phyloP scores from a whole-genome alignment of 2,113 vertebrate genomes.

The Macheiramphus alcinus region DNA sequence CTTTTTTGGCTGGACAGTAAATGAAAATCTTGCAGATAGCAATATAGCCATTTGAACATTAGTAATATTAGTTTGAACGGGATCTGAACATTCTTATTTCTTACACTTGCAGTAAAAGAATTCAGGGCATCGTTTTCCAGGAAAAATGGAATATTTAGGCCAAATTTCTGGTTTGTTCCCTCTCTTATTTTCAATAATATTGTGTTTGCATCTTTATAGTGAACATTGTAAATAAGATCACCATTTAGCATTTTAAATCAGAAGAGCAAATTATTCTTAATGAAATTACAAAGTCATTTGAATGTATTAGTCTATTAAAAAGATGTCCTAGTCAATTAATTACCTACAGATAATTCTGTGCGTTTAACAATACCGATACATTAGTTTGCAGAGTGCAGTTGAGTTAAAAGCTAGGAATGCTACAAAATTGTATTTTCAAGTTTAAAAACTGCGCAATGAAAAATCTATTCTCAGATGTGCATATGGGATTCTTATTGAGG shows the following conservation, averaged over 20 bases:
- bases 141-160: neutral
- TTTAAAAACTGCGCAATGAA: neutral
- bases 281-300: conserved; percentile 46
- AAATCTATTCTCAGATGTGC: neutral
- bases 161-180: neutral
- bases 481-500: neutral
- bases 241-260: neutral
- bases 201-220: neutral
- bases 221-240: conserved; percentile 14
- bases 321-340: conserved; percentile 43
- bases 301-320: conserved; percentile 39
- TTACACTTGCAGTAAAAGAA: neutral
- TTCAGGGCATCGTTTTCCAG: neutral
- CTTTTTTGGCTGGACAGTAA: neutral
- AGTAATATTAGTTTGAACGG: neutral
- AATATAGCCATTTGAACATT: neutral
- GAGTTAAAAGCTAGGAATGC: neutral
- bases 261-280: conserved; percentile 48
- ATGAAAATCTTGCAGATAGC: neutral
- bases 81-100: neutral
- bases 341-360: conserved; percentile 47
- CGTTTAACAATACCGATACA: conserved; percentile 20
- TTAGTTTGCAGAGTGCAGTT: conserved; percentile 10
- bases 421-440: neutral
- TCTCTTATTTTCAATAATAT: neutral